phyloP scores from a whole-genome alignment of 2,888 invertebrate genomes.

The Lutraria lutraria region DNA sequence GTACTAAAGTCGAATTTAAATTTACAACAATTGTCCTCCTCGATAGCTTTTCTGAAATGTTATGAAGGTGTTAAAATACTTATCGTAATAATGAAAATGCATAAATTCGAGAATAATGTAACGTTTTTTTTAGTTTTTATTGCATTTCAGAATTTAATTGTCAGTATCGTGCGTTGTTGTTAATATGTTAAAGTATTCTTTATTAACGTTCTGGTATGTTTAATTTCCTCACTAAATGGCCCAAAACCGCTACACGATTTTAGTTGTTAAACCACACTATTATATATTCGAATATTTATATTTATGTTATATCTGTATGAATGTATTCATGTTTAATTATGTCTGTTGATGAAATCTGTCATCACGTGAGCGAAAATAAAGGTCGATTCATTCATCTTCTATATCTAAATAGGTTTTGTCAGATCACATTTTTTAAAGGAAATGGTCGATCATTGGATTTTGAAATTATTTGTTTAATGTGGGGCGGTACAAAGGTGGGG shows the following conservation, averaged over 20 bases:
- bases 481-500: not conserved
- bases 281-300: not conserved
- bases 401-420: constrained; percentile 48
- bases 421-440: constrained; percentile 52
- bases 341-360: not conserved
- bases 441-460: constrained; percentile 16
- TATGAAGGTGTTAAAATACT: not conserved
- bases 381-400: not conserved
- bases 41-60: not conserved
- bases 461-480: constrained; percentile 16
- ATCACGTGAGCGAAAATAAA: not conserved
- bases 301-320: not conserved
- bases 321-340: not conserved
- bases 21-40: not conserved
- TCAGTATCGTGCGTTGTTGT: not conserved
- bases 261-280: not conserved
- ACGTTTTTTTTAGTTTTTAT: not conserved
- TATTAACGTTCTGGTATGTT: not conserved
- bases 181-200: not conserved
- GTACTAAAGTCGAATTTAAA: too few species aligned
- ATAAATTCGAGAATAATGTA: not conserved
- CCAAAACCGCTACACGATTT: not conserved
- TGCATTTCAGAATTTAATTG: not conserved
- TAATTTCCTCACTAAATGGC: not conserved
- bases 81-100: not conserved